These are phyloP conservation scores for Nomia melanderi DNA, from an alignment of 1,140 invertebrate species.

Conservation along the genomic window DNA sequence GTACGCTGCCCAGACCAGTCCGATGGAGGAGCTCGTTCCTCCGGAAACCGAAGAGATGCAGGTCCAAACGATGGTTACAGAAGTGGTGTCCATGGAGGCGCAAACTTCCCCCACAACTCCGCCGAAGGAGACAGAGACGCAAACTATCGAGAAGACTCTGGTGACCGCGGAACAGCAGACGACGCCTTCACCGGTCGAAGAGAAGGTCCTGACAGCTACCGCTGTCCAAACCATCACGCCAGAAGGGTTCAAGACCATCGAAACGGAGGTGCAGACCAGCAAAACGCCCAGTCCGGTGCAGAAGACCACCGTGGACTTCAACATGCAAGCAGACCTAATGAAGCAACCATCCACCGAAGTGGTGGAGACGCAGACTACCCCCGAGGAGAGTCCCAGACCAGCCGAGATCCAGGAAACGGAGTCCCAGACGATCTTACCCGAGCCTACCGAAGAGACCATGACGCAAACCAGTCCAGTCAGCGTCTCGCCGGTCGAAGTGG, in stretches of 20 bases:
- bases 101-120: slow-evolving; percentile 65
- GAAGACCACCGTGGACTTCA: slow-evolving; percentile 34
- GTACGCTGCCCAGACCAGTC: slow-evolving; percentile 73
- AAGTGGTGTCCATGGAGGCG: slow-evolving; percentile 58
- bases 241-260: slow-evolving; percentile 43
- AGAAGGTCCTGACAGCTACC: slow-evolving; percentile 56
- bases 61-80: slow-evolving; percentile 48
- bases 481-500: slow-evolving; percentile 9
- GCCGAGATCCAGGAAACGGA: slow-evolving; percentile 60
- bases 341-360: slow-evolving; percentile 40
- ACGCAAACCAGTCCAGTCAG: slow-evolving; percentile 71
- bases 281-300: slow-evolving; percentile 51
- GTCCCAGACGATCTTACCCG: slow-evolving; percentile 63
- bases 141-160: slow-evolving; percentile 61
- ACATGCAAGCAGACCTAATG: slow-evolving; percentile 55
- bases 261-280: slow-evolving; percentile 62
- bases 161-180: slow-evolving; percentile 66
- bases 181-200: slow-evolving; percentile 36
- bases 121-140: slow-evolving; percentile 68
- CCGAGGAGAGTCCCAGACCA: slow-evolving; percentile 55
- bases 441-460: slow-evolving; percentile 61
- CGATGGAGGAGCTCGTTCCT: slow-evolving; percentile 70
- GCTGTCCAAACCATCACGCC: slow-evolving; percentile 66
- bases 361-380: slow-evolving; percentile 67
- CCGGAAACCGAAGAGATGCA: slow-evolving; percentile 58